phyloP scores from a whole-genome alignment of 2,888 invertebrate species.

The Hemithea aestivaria region DNA sequence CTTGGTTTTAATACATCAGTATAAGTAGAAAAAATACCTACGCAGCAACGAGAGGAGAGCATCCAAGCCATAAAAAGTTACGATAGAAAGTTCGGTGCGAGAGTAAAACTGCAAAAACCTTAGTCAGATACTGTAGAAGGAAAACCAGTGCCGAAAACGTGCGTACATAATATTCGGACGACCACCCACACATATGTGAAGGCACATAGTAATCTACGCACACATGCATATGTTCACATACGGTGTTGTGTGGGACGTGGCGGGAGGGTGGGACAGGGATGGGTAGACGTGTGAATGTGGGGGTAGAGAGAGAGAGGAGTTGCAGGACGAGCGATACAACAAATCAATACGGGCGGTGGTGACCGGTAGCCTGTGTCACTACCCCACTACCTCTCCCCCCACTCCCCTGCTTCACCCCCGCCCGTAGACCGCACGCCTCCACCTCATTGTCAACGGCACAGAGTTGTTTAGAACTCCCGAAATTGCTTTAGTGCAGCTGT shows the following conservation, averaged over 20 bases:
- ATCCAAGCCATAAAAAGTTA: background rate
- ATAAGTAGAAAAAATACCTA: too few species aligned
- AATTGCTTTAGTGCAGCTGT: slow-evolving; percentile 42
- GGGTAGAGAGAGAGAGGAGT: slow-evolving; percentile 64
- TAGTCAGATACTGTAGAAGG: slow-evolving; percentile 33
- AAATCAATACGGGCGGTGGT: slow-evolving; percentile 80
- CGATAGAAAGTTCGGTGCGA: slow-evolving; percentile 5
- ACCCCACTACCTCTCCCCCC: slow-evolving; percentile 29
- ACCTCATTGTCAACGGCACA: slow-evolving; percentile 75
- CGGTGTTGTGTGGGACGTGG: slow-evolving; percentile 65
- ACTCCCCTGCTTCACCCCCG: slow-evolving; percentile 9
- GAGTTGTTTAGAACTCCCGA: slow-evolving; percentile 59
- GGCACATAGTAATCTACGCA: slow-evolving; percentile 51
- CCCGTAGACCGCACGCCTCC: slow-evolving; percentile 71
- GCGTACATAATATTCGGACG: slow-evolving; percentile 72
- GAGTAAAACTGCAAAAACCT: slow-evolving; percentile 11
- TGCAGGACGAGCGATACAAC: slow-evolving; percentile 80
- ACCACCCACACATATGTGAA: slow-evolving; percentile 55
- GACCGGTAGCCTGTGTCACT: slow-evolving; percentile 80
- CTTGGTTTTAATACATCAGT: too few species aligned
- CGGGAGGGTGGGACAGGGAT: slow-evolving; percentile 57
- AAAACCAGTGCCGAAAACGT: slow-evolving; percentile 59
- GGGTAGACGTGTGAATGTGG: slow-evolving; percentile 36
- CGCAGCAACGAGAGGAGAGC: too few species aligned
- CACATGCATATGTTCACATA: slow-evolving; percentile 47